Evolutionary conservation across 2,888 invertebrate species (phyloP), one percentile per base, ranked within the genome.

Genomic region (Lapara coniferarum): DNA sequence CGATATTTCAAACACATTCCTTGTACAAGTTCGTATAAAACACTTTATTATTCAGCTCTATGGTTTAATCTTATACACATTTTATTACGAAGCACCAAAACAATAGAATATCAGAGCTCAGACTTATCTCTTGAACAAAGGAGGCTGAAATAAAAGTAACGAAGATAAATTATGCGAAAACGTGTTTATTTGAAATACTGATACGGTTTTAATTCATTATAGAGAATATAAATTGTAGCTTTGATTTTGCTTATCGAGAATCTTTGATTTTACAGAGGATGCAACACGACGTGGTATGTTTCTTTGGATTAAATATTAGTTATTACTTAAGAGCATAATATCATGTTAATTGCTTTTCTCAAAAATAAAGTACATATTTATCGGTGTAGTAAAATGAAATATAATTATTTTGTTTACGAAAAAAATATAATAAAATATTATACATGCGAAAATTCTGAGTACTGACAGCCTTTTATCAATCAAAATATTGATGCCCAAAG

Each of bases 111-210:
- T 63, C 12, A 13, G 13, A 63, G 7, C 13, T 49, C 19, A 63
- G 12, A 19, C 16, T 46, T 49, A 10, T 19, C 59, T 63, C 25
- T 46, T 46, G 63, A 63, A 63, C 63, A 63, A 63, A 63, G 63
- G 49, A 49, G 19, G 13, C 49, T 55, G 16, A 49, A 46, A 63
- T 63, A 13, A 63, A 63, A 25, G 46, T 19, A 49, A 57, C 37
- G 30, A 57, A 57, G 30, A 57, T 57, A 57, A 57, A 57, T 37
- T 57, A 37, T 57, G 57, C 57, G 25, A 57, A 30, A 37, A 37
- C 30, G 14, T 30, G 57, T 37, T 57, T 57, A 14, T 57, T 57
- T 8, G 12, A 57, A 57, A 30, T 30, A 57, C 13, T 14, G 51
- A 37, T 13, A 37, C 14, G 37, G 19, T 14, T 57, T 37, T 19